Conservation (phyloP, 2,888 invertebrate genomes). For the Masnerella sp. region DNA sequence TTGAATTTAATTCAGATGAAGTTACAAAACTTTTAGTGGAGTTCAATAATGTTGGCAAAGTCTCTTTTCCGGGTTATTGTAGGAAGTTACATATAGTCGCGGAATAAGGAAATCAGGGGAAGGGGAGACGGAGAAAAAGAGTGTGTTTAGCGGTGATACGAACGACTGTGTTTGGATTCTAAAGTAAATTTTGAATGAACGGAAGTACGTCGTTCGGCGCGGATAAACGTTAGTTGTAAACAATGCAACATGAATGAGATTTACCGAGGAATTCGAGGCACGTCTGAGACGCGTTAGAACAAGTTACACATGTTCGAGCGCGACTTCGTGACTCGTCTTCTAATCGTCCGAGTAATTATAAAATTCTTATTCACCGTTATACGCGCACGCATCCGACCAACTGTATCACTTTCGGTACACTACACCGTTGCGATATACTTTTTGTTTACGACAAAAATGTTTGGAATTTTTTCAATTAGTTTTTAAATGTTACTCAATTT, state of each 20-base stretch:
- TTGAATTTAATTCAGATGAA: no score
- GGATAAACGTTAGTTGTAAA: slow-evolving; percentile 34
- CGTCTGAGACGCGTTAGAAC: slow-evolving; percentile 67
- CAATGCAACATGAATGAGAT: slow-evolving; percentile 45
- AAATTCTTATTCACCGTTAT: slow-evolving; percentile 32
- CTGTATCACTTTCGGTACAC: slow-evolving; percentile 6
- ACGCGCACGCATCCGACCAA: slow-evolving; percentile 10
- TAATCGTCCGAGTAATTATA: slow-evolving; percentile 61
- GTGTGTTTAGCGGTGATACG: slow-evolving; percentile 2
- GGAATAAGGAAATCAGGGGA: slow-evolving; percentile 1
- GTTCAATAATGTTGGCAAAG: neutral
- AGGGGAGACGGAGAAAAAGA: neutral
- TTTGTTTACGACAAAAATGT: no score
- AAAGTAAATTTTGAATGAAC: slow-evolving; percentile 37
- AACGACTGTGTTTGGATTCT: slow-evolving; percentile 5
- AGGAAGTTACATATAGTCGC: slow-evolving; percentile 1
- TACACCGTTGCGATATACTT: no score
- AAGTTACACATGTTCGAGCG: slow-evolving; percentile 64
- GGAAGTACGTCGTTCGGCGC: slow-evolving; percentile 29
- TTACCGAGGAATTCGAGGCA: slow-evolving; percentile 64
- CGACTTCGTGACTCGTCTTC: slow-evolving; percentile 69
- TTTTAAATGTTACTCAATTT: no score
- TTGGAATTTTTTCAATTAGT: no score
- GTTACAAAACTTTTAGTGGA: neutral
- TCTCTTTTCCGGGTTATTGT: slow-evolving; percentile 27